Conservation (phyloP, 2,797 vertebrate species). For the Antrozous pallidus region DNA sequence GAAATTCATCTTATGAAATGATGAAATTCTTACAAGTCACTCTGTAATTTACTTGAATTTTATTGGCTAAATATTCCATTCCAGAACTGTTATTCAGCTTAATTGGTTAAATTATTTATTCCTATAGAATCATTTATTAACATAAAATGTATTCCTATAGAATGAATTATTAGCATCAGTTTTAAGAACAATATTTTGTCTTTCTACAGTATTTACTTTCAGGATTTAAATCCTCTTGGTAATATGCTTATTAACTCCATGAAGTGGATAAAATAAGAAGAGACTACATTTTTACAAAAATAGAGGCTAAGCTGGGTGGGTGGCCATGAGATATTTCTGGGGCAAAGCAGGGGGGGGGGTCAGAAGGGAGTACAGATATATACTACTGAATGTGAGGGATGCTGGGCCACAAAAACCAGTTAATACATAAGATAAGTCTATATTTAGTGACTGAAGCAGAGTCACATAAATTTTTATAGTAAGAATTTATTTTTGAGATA, state of each 20-base stretch:
- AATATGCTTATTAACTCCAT: neutral
- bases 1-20: neutral
- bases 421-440: neutral
- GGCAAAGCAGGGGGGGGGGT: neutral
- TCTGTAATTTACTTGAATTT: constrained; percentile 17
- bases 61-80: neutral
- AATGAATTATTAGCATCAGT: constrained; percentile 14
- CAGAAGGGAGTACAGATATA: neutral
- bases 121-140: constrained; percentile 17
- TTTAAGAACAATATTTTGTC: constrained; percentile 24
- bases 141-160: neutral
- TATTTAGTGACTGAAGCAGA: neutral
- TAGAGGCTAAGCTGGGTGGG: neutral
- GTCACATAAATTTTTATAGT: neutral
- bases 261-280: neutral
- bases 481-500: neutral
- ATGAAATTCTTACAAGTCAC: neutral
- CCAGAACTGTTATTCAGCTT: neutral
- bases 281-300: neutral
- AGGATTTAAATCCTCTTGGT: neutral
- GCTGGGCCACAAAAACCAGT: neutral
- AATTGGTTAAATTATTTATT: constrained; percentile 4
- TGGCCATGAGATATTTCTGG: neutral
- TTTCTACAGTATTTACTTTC: constrained; percentile 29
- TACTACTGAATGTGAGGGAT: neutral